Evolutionary conservation across 1,140 invertebrate species (phyloP), one percentile per base, ranked within the genome.

Genomic region (Globodera rostochiensis): DNA sequence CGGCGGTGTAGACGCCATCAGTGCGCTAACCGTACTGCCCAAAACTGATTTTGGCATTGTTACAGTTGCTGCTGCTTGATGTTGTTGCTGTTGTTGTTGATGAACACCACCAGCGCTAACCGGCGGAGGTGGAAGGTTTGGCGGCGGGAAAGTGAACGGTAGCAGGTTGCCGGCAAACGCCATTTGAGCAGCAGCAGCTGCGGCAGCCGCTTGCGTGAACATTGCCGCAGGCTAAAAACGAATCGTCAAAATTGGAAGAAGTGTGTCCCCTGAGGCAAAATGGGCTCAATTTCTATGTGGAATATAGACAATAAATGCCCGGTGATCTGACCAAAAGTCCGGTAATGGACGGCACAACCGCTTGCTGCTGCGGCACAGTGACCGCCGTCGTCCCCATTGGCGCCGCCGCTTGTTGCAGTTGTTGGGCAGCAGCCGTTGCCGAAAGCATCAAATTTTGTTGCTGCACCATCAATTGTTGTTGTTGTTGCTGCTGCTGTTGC

Each of bases 161-260:
- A 45, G 19, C 77, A 79, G 19, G 19, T 73, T 79, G 74, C 25
- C 49, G 1, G 64, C 77, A 46, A 49, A 36, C n/a, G 77, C 77
- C 77, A 79, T 73, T 21, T 49, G n/a, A 4, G 53, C 77, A 8
- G 77, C 77, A 9, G 69, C 77, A 9, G 77, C 77, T 11, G 45
- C 57, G 45, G 77, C 77, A 46, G 77, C 77, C 77, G 76, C 76
- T 76, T 76, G 74, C 74, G 74, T 45, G 45, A 76, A 76, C 49
- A 76, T 76, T 25, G 74, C 45, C 57, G 74, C 15, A n/a, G 36
- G 67, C 36, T 45, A 76, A 76, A 70, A 36, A 36, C 36, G 36
- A 36, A 36, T 21, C 67, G 5, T 21, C 36, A 69, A 69, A 11
- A 9, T 69, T 69, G 67, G 6, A 69, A 69, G 0, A 13, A 6